Evolutionary conservation across 2,888 invertebrate genomes (phyloP).

Genomic region (Tyria jacobaeae): DNA sequence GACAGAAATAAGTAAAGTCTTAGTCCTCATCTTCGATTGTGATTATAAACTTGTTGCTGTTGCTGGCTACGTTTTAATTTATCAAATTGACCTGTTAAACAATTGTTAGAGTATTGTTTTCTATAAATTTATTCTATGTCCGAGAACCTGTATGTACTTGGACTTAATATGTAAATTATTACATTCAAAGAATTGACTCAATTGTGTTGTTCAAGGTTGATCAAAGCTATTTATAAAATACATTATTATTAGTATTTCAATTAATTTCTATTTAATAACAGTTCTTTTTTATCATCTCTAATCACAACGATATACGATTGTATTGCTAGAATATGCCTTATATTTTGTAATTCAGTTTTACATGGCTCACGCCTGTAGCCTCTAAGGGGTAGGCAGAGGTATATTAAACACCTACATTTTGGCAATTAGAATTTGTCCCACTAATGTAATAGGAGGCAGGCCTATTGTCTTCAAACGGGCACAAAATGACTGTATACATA

Average conservation of each 20-base stretch:
- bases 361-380: no score
- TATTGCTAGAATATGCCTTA: no score
- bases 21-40: no score
- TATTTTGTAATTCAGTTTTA: no score
- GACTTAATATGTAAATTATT: neutral
- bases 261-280: neutral
- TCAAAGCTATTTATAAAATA: neutral
- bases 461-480: no score
- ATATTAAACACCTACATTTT: no score
- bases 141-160: slow-evolving; percentile 2
- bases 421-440: no score
- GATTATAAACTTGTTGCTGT: neutral
- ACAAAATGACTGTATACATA: no score
- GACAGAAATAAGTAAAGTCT: no score
- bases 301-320: neutral
- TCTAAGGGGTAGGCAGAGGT: no score
- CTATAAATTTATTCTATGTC: neutral
- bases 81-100: neutral
- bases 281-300: no score
- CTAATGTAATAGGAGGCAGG: no score
- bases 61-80: neutral
- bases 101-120: neutral
- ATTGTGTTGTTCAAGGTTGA: slow-evolving; percentile 3
- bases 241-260: neutral
- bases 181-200: neutral